Conservation (phyloP, 2,888 invertebrate species). For the Lasioglossum lativentre region DNA sequence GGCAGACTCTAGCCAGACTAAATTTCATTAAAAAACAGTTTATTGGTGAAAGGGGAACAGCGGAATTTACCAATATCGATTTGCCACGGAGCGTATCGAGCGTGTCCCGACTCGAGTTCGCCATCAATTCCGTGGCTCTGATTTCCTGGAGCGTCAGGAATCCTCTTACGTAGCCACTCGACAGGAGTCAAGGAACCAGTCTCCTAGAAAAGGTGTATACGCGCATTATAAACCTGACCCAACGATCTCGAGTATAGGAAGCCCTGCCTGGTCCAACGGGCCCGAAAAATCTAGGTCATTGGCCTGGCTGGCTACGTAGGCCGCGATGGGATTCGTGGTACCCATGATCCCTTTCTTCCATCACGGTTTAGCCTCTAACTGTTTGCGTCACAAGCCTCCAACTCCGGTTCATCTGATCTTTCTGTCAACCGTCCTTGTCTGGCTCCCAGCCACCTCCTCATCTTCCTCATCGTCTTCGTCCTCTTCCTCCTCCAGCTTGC, state of each 20-base stretch:
- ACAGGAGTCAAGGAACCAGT: conserved; percentile 49
- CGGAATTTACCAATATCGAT: conserved; percentile 23
- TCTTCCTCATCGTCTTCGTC: background rate
- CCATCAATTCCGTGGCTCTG: conserved; percentile 33
- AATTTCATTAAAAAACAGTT: conserved; percentile 3
- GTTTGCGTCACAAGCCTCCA: conserved; percentile 44
- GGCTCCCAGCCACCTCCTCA: background rate
- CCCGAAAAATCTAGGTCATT: conserved; percentile 82
- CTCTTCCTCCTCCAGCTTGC: background rate
- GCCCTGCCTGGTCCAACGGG: conserved; percentile 65
- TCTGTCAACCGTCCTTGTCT: conserved; percentile 6
- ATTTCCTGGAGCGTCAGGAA: conserved; percentile 49
- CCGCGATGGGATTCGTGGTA: conserved; percentile 54
- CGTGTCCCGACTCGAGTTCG: background rate
- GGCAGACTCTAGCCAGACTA: background rate
- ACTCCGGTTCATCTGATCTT: conserved; percentile 43
- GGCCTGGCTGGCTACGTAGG: conserved; percentile 73
- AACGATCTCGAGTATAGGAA: conserved; percentile 53
- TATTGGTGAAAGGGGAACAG: conserved; percentile 26
- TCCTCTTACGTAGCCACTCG: conserved; percentile 50
- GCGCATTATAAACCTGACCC: conserved; percentile 36
- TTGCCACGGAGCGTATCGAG: conserved; percentile 19
- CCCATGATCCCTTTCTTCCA: conserved; percentile 49
- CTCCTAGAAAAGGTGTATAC: conserved; percentile 49
- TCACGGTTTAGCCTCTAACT: conserved; percentile 62